These are phyloP conservation scores for Brachionichthys hirsutus DNA, from an alignment of 2,113 vertebrate genomes.

Conservation along the genomic window DNA sequence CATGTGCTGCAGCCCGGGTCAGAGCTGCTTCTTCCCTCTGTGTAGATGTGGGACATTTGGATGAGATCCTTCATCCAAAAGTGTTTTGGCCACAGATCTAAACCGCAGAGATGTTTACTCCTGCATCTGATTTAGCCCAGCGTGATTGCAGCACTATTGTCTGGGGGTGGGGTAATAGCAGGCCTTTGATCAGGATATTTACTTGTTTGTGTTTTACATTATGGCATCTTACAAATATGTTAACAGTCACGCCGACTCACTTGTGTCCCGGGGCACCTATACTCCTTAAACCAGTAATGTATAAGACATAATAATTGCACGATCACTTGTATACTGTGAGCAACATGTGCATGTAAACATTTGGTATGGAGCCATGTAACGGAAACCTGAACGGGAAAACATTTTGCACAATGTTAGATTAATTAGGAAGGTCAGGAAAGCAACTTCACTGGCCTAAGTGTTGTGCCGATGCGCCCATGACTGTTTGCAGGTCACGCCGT, in stretches of 20 bases:
- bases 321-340: constrained; percentile 18
- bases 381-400: background rate
- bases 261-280: constrained; percentile 35
- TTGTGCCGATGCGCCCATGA: background rate
- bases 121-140: constrained; percentile 64
- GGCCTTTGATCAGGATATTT: constrained; percentile 55
- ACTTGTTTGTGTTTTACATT: constrained; percentile 56
- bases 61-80: constrained; percentile 34
- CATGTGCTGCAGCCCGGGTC: constrained; percentile 26
- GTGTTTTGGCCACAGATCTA: constrained; percentile 50
- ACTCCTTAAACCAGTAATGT: constrained; percentile 34
- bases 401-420: constrained; percentile 8
- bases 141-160: constrained; percentile 60
- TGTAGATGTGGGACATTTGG: constrained; percentile 47
- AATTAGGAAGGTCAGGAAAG: constrained; percentile 4
- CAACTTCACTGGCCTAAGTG: constrained; percentile 17
- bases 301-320: constrained; percentile 11
- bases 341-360: constrained; percentile 27
- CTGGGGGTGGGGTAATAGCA: constrained; percentile 59
- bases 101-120: constrained; percentile 67
- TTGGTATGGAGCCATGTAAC: constrained; percentile 22
- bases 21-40: constrained; percentile 19
- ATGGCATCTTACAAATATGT: constrained; percentile 61
- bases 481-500: background rate
- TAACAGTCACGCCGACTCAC: constrained; percentile 33